phyloP scores from a whole-genome alignment of 2,113 vertebrate genomes.

The Prietella phreatophila region DNA sequence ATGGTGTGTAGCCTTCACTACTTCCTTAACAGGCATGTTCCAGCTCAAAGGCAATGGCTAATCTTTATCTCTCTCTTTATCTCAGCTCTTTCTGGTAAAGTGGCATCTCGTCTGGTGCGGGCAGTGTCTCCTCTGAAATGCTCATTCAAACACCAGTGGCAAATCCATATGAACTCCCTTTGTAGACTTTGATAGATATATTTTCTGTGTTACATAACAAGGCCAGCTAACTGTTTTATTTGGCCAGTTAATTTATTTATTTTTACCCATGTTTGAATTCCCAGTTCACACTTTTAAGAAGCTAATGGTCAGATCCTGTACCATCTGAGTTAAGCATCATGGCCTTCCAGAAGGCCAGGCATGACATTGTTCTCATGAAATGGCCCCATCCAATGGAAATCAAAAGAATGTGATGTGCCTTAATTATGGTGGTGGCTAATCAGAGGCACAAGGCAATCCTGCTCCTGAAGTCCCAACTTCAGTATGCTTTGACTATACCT shows the following conservation, averaged over 20 bases:
- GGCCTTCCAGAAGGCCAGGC: background rate
- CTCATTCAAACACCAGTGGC: constrained; percentile 35
- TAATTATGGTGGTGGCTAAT: background rate
- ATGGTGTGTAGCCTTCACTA: constrained; percentile 74
- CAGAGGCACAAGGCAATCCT: background rate
- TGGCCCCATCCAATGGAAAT: background rate
- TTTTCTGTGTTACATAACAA: background rate
- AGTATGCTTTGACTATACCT: background rate
- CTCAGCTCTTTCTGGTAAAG: constrained; percentile 67
- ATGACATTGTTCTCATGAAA: background rate
- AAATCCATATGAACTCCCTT: background rate
- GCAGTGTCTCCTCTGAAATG: constrained; percentile 67
- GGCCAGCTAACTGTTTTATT: background rate
- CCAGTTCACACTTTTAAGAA: background rate
- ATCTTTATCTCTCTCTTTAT: constrained; percentile 71
- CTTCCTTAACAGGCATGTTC: constrained; percentile 78
- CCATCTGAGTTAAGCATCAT: background rate
- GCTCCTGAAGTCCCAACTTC: background rate
- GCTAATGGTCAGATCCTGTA: background rate
- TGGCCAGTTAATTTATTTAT: background rate
- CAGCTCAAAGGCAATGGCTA: constrained; percentile 76
- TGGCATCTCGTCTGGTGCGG: constrained; percentile 70
- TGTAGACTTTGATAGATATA: background rate
- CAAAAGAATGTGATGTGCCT: background rate
- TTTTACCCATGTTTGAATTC: background rate